phyloP scores from a whole-genome alignment of 2,113 vertebrate species.

The Centrocercus urophasianus region DNA sequence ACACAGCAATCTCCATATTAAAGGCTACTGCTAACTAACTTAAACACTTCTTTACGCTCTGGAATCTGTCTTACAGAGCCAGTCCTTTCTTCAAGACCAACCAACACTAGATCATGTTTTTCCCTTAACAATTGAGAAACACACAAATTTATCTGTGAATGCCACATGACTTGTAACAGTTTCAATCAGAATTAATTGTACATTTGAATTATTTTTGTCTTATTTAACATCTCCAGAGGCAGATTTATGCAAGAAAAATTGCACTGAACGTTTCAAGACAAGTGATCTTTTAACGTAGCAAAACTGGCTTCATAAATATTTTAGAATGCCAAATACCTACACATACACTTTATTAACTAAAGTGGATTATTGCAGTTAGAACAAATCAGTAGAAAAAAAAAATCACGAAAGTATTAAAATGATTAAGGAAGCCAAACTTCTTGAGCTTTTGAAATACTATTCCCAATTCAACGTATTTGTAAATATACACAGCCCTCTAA shows the following conservation, averaged over 20 bases:
- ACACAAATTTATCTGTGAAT: neutral
- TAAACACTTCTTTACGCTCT: neutral
- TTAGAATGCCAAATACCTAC: neutral
- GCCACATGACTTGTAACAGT: neutral
- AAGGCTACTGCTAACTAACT: neutral
- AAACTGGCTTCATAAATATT: neutral
- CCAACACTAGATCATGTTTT: neutral
- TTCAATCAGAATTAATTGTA: neutral
- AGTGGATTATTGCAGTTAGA: neutral
- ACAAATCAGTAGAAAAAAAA: neutral
- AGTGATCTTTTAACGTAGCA: neutral
- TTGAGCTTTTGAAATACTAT: neutral
- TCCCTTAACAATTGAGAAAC: neutral
- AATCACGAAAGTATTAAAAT: neutral
- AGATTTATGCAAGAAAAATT: neutral
- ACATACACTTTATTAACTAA: neutral
- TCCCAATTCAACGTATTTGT: neutral
- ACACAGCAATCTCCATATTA: fast-evolving
- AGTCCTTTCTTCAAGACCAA: neutral
- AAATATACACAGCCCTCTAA: neutral
- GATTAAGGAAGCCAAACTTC: neutral
- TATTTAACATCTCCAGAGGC: neutral
- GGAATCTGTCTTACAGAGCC: neutral
- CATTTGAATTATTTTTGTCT: neutral
- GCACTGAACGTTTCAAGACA: neutral